phyloP scores from a whole-genome alignment of 1,140 invertebrate species.

The Pseudomyrmex sp. region DNA sequence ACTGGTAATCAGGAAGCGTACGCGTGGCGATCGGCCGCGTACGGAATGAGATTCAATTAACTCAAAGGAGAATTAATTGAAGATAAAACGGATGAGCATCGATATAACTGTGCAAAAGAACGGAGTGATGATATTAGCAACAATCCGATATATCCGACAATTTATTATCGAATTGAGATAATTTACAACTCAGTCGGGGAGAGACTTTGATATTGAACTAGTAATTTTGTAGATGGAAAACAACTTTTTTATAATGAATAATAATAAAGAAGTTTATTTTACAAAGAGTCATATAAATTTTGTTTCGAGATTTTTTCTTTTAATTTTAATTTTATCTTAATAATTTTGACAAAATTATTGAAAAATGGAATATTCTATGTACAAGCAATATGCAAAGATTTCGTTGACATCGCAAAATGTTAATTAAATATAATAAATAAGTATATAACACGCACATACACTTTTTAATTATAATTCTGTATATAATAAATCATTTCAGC shows the following conservation, averaged over 20 bases:
- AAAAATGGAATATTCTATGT: no score
- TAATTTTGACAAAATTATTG: no score
- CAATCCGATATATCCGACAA: constrained; percentile 25
- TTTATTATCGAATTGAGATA: constrained; percentile 34
- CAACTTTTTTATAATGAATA: background rate
- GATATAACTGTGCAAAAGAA: background rate
- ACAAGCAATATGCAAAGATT: no score
- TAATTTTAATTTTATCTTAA: no score
- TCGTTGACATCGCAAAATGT: no score
- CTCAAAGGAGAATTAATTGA: constrained; percentile 46
- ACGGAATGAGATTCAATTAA: constrained; percentile 47
- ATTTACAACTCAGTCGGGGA: constrained; percentile 11
- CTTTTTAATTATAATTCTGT: no score
- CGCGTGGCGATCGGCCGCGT: background rate
- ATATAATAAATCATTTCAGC: no score
- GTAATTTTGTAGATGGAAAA: background rate
- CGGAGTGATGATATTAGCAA: constrained; percentile 7
- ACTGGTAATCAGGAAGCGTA: constrained; percentile 39
- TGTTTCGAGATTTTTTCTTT: background rate
- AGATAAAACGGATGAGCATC: constrained; percentile 20
- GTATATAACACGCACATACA: no score
- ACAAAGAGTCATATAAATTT: background rate
- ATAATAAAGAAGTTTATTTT: background rate
- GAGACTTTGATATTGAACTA: background rate
- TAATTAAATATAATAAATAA: no score